Base-by-base conservation (phyloP, 2,113 vertebrate species). In the Grammomys dolichurus region DNA sequence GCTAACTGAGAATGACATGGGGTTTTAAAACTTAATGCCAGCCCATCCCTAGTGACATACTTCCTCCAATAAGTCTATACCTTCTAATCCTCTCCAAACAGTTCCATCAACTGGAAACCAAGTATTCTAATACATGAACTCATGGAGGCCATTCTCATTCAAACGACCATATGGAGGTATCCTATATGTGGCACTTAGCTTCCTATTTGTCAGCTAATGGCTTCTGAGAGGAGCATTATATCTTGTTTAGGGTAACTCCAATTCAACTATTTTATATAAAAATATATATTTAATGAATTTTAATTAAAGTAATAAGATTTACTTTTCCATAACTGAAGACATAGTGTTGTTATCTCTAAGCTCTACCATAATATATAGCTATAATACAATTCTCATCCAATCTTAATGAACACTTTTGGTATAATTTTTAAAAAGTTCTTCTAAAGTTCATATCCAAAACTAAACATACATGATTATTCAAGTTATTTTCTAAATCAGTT, bases 381-480 rank as follows among this genome's bases (percentile, higher is more conserved):
- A 46, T 80, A 85, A 82, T 58, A 4, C 56, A 86, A 60, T 84
- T 70, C 22, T 87, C 8, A 60, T 87, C 17, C 72, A 87, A 69
- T 89, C 19, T 48, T 88, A 85, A 81, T 88, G 51, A 20, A 89
- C 26, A 14, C 58, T 78, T 24, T 65, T 6, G 86, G 90, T 31
- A 67, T 24, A 80, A 2, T 20, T 70, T 81, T 26, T 33, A 80
- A 91, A 82, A 63, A 16, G 58, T 12, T 48, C 63, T 67, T 69
- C 20, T 87, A 33, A 80, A 69, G 10, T 93, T 89, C 43, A 76
- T n/a, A 31, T 91, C n/a, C 8, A 89, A 80, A 87, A 77, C 78
- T 90, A 60, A 86, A 78, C 7, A 73, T 0, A 60, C 40, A 0
- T 70, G 54, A 72, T 87, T 51, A n/a, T 22, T 36, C 17, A 3